These are phyloP conservation scores for Tauraco hartlaubi DNA, from an alignment of 2,797 vertebrate genomes.

Conservation along the genomic window DNA sequence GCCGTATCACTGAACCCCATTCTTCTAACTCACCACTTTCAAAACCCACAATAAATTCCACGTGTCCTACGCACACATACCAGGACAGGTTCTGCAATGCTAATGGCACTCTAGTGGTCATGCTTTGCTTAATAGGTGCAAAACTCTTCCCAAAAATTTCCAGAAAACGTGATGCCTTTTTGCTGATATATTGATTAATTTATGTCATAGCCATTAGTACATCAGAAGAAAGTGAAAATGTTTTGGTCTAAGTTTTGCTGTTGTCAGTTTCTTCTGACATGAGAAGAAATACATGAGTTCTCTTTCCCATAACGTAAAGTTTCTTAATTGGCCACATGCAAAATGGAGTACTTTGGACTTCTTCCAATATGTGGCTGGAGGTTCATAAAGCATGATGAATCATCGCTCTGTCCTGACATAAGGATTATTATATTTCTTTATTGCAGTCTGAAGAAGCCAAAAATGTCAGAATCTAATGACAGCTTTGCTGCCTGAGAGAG, in stretches of 20 bases:
- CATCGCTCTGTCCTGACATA: neutral
- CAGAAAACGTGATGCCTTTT: neutral
- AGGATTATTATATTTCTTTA: neutral
- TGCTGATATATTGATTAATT: neutral
- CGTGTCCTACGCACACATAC: neutral
- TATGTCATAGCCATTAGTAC: neutral
- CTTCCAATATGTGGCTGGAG: neutral
- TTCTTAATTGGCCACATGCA: neutral
- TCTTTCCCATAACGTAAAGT: neutral
- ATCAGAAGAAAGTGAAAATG: neutral
- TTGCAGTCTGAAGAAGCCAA: neutral
- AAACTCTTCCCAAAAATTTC: neutral
- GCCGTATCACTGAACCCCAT: neutral
- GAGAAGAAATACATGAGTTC: neutral
- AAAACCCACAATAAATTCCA: neutral
- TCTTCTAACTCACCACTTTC: neutral
- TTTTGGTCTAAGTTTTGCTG: neutral
- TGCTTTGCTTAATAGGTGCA: neutral
- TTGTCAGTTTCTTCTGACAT: neutral
- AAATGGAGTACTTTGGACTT: neutral
- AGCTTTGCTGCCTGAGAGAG: conserved; percentile 2
- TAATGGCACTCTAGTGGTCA: neutral
- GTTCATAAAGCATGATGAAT: neutral
- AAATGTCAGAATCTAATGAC: neutral
- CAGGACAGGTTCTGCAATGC: neutral